Evolutionary conservation across 1,140 invertebrate species (phyloP).

Genomic region (Andrena cerasifolii): DNA sequence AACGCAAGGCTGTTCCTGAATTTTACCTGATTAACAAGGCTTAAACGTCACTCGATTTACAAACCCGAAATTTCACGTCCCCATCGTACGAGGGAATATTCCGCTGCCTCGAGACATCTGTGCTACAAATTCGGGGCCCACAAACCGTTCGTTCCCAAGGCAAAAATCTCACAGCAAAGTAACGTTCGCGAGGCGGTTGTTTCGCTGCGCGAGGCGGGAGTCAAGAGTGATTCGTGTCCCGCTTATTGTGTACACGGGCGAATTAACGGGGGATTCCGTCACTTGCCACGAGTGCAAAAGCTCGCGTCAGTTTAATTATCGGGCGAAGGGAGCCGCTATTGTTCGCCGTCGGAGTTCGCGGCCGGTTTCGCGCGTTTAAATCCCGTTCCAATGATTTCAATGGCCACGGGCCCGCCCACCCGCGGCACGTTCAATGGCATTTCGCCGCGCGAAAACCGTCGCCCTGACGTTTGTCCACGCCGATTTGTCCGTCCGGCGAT

Average conservation of each 20-base stretch:
- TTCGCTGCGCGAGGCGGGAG: not conserved
- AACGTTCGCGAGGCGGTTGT: conserved; percentile 7
- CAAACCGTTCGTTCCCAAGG: no score
- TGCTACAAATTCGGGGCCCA: not conserved
- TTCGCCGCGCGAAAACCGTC: conserved; percentile 20
- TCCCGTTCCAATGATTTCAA: conserved; percentile 61
- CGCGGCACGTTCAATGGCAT: conserved; percentile 34
- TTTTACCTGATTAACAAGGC: no score
- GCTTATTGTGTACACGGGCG: conserved; percentile 39
- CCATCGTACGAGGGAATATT: no score
- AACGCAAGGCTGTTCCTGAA: no score
- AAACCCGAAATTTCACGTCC: no score
- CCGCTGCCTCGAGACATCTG: no score
- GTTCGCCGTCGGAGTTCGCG: conserved; percentile 44
- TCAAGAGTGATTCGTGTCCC: conserved; percentile 41
- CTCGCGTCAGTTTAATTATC: conserved; percentile 69
- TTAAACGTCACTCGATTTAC: no score
- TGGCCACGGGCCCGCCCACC: conserved; percentile 4
- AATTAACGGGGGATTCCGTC: conserved; percentile 68
- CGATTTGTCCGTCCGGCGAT: conserved; percentile 58
- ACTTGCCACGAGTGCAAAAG: conserved; percentile 64
- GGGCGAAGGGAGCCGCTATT: conserved; percentile 63
- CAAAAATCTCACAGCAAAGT: no score
- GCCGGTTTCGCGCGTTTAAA: conserved; percentile 63
- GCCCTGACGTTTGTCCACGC: conserved; percentile 25